A percentile compares a stretch with the other conserved stretches of the same genome.
Evolutionary conservation across 2,797 vertebrate species (phyloP).

Genomic region (Caiman crocodilus): DNA sequence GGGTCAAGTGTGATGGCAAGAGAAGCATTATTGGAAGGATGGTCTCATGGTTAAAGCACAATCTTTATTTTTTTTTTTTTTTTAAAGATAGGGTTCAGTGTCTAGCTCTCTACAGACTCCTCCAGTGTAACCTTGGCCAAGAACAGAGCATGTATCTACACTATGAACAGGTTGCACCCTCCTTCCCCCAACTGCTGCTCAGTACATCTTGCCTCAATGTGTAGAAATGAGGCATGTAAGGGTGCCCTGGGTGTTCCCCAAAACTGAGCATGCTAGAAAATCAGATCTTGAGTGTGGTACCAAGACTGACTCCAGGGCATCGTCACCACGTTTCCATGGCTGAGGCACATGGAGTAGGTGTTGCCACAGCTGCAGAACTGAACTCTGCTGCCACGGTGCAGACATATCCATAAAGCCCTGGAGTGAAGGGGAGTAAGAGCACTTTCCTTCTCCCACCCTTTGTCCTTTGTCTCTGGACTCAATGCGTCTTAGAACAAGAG

Average conservation of each 20-base stretch:
- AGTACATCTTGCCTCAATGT: no score
- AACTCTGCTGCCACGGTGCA: no score
- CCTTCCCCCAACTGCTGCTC: no score
- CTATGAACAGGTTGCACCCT: no score
- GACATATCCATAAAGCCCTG: not conserved
- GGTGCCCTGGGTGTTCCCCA: no score
- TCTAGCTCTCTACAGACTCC: not conserved
- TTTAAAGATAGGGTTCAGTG: not conserved
- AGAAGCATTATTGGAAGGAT: not conserved
- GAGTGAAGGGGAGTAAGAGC: not conserved
- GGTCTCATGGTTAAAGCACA: not conserved
- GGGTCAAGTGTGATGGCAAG: not conserved
- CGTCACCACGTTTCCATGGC: not conserved
- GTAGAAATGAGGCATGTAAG: no score
- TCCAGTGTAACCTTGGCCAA: accelerated
- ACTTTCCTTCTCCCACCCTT: not conserved
- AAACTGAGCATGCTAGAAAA: no score
- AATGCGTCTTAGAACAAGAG: not conserved
- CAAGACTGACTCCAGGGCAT: not conserved
- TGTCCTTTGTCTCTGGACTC: not conserved
- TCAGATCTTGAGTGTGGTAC: no score
- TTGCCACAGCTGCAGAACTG: no score
- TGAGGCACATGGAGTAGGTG: no score
- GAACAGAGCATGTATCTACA: no score
- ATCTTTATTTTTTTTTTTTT: no score